Evolutionary conservation across 2,797 vertebrate genomes (phyloP).

Genomic region (Lophotriccus pileatus): DNA sequence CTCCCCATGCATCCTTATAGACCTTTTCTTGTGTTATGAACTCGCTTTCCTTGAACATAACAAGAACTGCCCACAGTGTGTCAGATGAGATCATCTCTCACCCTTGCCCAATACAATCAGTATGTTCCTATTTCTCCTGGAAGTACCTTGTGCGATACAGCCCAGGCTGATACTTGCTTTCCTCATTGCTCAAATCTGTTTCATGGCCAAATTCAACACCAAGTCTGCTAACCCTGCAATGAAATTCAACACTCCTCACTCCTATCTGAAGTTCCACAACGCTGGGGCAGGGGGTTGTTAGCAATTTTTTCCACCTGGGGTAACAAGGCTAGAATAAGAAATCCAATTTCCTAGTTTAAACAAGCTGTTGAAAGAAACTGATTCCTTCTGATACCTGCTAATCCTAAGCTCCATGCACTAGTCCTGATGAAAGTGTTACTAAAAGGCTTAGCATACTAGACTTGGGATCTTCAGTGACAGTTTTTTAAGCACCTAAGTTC

Average conservation of each 20-base stretch:
- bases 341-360: neutral
- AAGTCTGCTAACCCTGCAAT: neutral
- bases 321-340: neutral
- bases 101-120: neutral
- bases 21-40: neutral
- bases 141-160: neutral
- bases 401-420: neutral
- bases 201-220: neutral
- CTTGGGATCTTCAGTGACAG: neutral
- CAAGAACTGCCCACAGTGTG: accelerated
- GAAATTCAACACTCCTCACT: neutral
- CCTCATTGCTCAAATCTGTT: neutral
- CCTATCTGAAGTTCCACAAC: neutral
- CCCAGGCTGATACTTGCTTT: neutral
- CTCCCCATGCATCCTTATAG: neutral
- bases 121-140: neutral
- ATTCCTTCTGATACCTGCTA: neutral
- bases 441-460: neutral
- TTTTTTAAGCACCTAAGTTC: neutral
- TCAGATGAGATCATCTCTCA: neutral
- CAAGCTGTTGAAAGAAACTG: neutral
- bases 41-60: neutral
- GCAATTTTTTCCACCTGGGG: neutral
- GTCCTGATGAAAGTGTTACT: neutral
- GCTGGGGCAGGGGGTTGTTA: neutral